These are phyloP conservation scores for Pseudopipra pipra DNA, from an alignment of 2,113 vertebrate genomes.

Conservation along the genomic window DNA sequence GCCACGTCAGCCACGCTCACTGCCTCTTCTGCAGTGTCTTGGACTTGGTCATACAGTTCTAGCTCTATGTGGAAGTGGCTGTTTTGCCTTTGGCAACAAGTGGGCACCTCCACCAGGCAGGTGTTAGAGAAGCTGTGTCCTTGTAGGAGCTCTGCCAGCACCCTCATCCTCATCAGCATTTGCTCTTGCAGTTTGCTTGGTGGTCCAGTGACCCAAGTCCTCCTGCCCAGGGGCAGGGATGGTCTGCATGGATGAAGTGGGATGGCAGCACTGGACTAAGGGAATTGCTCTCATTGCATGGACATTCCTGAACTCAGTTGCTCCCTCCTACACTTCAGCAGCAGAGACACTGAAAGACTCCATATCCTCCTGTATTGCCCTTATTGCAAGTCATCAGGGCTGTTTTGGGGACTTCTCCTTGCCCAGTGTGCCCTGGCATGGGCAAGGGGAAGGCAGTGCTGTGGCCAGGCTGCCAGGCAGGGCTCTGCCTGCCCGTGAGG, in stretches of 20 bases:
- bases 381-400: neutral
- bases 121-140: neutral
- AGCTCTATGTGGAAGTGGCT: fast-evolving
- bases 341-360: neutral
- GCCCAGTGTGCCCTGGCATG: neutral
- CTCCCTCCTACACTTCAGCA: neutral
- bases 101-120: neutral
- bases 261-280: neutral
- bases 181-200: neutral
- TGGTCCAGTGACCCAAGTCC: neutral
- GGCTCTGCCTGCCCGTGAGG: neutral
- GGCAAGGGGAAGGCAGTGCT: neutral
- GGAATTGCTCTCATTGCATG: fast-evolving
- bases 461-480: neutral
- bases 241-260: neutral
- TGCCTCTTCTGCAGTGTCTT: neutral
- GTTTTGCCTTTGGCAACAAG: neutral
- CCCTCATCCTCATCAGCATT: neutral
- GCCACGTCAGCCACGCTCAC: fast-evolving
- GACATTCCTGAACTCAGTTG: neutral
- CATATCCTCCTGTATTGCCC: neutral
- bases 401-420: neutral
- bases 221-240: neutral
- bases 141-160: neutral
- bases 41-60: fast-evolving